Base-by-base conservation (phyloP, 2,797 vertebrate species). In the Pangasius djambal region DNA sequence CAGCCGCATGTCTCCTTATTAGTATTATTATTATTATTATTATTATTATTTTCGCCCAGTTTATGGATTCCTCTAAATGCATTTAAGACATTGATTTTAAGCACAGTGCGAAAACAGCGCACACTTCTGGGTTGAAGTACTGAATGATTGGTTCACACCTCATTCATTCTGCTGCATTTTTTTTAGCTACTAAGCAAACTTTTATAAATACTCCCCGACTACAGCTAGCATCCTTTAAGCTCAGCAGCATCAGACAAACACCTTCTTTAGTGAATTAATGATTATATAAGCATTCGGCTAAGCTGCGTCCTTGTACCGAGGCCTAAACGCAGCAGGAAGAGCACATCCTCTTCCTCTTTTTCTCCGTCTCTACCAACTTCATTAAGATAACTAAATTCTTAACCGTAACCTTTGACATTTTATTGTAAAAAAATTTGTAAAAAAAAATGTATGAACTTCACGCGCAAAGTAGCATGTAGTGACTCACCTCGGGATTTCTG, bases 401-500 rank as follows among this genome's bases (percentile, higher is more conserved):
- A n/a, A 22, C 8, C 3, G 12, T 4, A 55, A 25, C 48, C 2
- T 44, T 20, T 25, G 4, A 6, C 7, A 48, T 0, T n/a, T 83
- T 2, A 6, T 4, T 9, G 8, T 79, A 31, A 50, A 44, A 44
- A 44, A 44, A 34, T 1, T 3, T 18, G 1, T 34, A 13, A 12
- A 40, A 13, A 12, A 40, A 44, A 2, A 18, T 7, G 44, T 5
- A 28, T 7, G 6, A 40, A 83, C 4, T 40, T 44, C 2, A 3
- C 13, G 4, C 40, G n/a, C 4, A 31, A 6, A 61, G 31, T 0
- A 74, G 55, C 13, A 37, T 28, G 13, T 16, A 0, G 91, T 82
- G 74, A 92, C 91, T 91, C 89, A 87, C 77, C 25, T 88, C 59
- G 1, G 1, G 4, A 2, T 37, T 2, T 50, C 7, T 20, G 78